These are phyloP conservation scores for Terebella lapidaria DNA, from an alignment of 2,888 invertebrate genomes.

Conservation along the genomic window DNA sequence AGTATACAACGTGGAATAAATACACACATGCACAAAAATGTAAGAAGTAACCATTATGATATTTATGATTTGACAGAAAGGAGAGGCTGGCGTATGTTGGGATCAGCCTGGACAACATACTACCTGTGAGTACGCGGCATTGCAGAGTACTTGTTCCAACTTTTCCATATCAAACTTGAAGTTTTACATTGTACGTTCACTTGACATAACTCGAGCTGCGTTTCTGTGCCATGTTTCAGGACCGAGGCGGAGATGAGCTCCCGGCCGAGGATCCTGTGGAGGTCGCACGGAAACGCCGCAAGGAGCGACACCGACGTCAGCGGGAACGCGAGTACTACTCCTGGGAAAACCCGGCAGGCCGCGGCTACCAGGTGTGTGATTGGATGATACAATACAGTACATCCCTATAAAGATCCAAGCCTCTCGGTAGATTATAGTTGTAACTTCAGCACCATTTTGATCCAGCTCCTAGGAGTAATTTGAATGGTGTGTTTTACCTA, in stretches of 20 bases:
- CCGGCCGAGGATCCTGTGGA: constrained; percentile 64
- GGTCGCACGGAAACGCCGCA: constrained; percentile 62
- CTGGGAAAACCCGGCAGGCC: not conserved
- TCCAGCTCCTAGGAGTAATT: too few relatives aligned
- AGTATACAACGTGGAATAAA: too few relatives aligned
- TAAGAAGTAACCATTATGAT: not conserved
- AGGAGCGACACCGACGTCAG: constrained; percentile 3
- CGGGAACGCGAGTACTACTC: constrained; percentile 3
- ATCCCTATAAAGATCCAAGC: too few relatives aligned
- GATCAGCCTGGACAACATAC: constrained; percentile 69
- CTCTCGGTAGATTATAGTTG: too few relatives aligned
- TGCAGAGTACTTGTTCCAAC: not conserved
- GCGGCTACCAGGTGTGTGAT: too few relatives aligned
- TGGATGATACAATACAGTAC: too few relatives aligned
- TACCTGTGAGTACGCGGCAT: constrained; percentile 49
- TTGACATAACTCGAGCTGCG: not conserved
- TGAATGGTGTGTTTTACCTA: too few relatives aligned
- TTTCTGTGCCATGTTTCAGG: not conserved
- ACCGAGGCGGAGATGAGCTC: constrained; percentile 40
- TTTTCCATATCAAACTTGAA: not conserved
- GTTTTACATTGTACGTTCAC: not conserved
- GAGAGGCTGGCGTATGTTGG: constrained; percentile 71
- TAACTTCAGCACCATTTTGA: too few relatives aligned
- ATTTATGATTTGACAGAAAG: constrained; percentile 54
- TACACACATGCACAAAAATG: not conserved